Percentiles rank a stretch among this genome's conserved stretches.
These are phyloP conservation scores for Olivierus martensii DNA, from an alignment of 1,140 invertebrate genomes.

Conservation along the genomic window DNA sequence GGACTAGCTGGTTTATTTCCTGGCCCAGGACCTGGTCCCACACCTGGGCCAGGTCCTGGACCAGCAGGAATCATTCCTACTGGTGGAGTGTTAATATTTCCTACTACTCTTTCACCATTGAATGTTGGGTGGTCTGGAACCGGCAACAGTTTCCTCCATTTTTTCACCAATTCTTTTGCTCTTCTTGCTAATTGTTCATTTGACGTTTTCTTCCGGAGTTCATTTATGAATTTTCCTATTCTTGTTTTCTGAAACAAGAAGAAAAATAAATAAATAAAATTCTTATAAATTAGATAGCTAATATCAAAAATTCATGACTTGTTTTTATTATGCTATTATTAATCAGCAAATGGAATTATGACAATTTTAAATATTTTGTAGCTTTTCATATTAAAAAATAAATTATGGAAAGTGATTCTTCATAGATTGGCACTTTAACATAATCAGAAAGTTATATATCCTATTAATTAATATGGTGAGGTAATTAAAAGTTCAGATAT, in stretches of 20 bases:
- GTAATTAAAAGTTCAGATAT: no score
- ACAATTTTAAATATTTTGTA: no score
- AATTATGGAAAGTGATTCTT: no score
- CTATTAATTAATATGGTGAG: no score
- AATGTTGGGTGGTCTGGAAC: slow-evolving; percentile 4
- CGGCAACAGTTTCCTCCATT: slow-evolving; percentile 71
- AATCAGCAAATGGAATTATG: no score
- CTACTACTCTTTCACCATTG: slow-evolving; percentile 11
- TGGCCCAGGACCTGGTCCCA: slow-evolving; percentile 18
- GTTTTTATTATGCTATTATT: background rate
- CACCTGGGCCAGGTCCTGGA: slow-evolving; percentile 11
- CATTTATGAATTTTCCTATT: slow-evolving; percentile 87
- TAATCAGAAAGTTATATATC: no score
- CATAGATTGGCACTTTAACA: no score
- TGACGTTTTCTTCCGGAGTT: slow-evolving; percentile 66
- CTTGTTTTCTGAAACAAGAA: slow-evolving; percentile 49
- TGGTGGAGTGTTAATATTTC: slow-evolving; percentile 2
- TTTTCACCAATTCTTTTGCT: slow-evolving; percentile 76
- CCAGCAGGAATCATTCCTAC: slow-evolving; percentile 8
- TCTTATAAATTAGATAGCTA: background rate
- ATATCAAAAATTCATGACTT: background rate
- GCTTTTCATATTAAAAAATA: no score
- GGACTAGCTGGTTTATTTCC: slow-evolving; percentile 15
- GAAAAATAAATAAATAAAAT: slow-evolving; percentile 13
- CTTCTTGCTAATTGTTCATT: slow-evolving; percentile 62